Base-by-base conservation (phyloP, 2,113 vertebrate species). In the Hypomesus transpacificus region DNA sequence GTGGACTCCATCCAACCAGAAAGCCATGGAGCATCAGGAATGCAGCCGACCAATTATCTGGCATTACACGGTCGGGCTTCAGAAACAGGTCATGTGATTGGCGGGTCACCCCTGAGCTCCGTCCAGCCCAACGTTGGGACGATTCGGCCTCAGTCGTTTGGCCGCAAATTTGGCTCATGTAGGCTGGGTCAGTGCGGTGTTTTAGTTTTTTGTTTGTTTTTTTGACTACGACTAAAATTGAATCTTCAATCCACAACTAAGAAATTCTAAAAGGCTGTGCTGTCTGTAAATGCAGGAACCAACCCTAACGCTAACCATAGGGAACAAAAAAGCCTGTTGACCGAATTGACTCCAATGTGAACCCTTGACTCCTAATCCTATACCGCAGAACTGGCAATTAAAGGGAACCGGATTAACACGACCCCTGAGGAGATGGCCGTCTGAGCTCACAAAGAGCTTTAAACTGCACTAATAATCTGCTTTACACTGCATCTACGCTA, bases 51-150 rank as follows among this genome's bases (percentile, higher is more conserved):
- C 58, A 73, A 61, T 66, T 54, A 77, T 24, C 7, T 14, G 0
- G 21, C 5, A 5, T 69, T 8, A 65, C 51, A 60, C 6, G 20
- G n/a, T 39, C 51, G 21, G 70, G 26, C 53, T 56, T 70, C 59
- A 70, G 26, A 21, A 46, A 26, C 39, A 59, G 53, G 52, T 65
- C 22, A 75, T 80, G 71, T 79, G 69, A 75, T 56, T 54, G 17
- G 62, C 26, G 34, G 20, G 26, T 61, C 14, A 13, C 60, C 0
- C 39, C 4, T 17, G 50, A 7, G 28, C 61, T 56, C 59, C 6
- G 28, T 39, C 46, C 46, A 22, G 61, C n/a, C 21, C 21, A 28
- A 24, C 34, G n/a, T n/a, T 34, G 6, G 4, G 14, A 31, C 16
- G 1, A 61, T n/a, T 26, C 17, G 7, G 17, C 16, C 31, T 63